Percentiles rank a stretch among this genome's conserved stretches.
These are phyloP conservation scores for Australoheros facetus DNA, from an alignment of 2,797 vertebrate species.

Conservation along the genomic window DNA sequence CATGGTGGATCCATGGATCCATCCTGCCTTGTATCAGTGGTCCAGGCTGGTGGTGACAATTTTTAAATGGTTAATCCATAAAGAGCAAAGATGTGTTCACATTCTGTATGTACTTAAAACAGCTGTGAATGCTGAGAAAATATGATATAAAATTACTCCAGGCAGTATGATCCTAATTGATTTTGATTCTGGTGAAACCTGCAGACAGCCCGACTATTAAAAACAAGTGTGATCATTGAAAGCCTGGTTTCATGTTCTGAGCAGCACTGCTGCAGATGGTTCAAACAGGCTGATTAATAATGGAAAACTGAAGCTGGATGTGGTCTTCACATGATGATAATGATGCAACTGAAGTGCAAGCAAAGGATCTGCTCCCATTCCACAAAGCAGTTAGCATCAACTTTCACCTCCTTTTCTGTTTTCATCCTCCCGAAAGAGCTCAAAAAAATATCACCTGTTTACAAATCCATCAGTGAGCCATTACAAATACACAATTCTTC, in stretches of 20 bases:
- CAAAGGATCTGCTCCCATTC: not conserved
- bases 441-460: not conserved
- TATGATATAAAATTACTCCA: too few species aligned
- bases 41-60: too few species aligned
- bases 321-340: conserved; percentile 3
- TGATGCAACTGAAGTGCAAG: conserved; percentile 27
- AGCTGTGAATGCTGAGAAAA: too few species aligned
- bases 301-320: not conserved
- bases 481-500: not conserved
- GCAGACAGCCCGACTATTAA: not conserved
- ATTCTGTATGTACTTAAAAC: too few species aligned
- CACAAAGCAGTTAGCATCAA: not conserved
- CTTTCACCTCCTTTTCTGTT: not conserved
- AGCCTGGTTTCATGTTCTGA: not conserved
- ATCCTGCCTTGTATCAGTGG: too few species aligned
- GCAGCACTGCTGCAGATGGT: not conserved
- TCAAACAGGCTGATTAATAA: not conserved
- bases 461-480: not conserved
- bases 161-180: not conserved
- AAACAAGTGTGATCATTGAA: not conserved
- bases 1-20: too few species aligned
- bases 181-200: not conserved
- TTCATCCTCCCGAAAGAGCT: not conserved
- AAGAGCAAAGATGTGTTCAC: too few species aligned
- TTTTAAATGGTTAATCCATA: too few species aligned